These are phyloP conservation scores for Muscina levida DNA, from an alignment of 2,888 invertebrate species.

Conservation along the genomic window DNA sequence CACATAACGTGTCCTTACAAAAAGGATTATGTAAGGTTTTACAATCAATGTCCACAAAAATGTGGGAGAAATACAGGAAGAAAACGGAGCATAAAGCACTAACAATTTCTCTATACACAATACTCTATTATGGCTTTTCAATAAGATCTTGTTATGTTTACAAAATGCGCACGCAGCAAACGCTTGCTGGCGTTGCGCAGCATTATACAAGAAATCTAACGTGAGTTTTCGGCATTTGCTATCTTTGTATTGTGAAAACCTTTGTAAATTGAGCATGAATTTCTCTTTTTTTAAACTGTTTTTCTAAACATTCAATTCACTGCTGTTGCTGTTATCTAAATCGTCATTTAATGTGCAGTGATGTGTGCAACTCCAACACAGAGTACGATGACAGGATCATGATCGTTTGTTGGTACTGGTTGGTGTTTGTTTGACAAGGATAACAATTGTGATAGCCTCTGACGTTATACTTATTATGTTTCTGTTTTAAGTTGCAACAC, in stretches of 20 bases:
- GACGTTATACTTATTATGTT: no score
- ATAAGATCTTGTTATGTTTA: conserved; percentile 73
- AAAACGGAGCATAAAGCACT: neutral
- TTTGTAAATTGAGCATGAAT: conserved; percentile 72
- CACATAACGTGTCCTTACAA: conserved; percentile 74
- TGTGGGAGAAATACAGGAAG: conserved; percentile 50
- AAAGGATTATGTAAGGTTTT: conserved; percentile 74
- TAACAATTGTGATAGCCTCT: no score
- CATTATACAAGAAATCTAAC: conserved; percentile 56
- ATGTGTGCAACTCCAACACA: conserved; percentile 73
- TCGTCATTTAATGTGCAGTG: conserved; percentile 72
- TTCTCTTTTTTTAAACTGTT: conserved; percentile 54
- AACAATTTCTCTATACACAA: neutral
- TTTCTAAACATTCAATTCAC: conserved; percentile 56
- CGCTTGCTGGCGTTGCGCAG: neutral
- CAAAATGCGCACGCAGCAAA: conserved; percentile 57
- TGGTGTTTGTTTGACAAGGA: no score
- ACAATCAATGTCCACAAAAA: conserved; percentile 8
- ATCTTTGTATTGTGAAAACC: conserved; percentile 9
- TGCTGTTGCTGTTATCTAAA: conserved; percentile 69
- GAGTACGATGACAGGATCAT: conserved; percentile 44
- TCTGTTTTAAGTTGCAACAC: no score
- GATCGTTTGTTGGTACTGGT: conserved; percentile 31
- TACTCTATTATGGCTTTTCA: conserved; percentile 19
- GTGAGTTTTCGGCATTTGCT: conserved; percentile 41